Conservation (phyloP, 2,797 vertebrate species). For the Masticophis lateralis region DNA sequence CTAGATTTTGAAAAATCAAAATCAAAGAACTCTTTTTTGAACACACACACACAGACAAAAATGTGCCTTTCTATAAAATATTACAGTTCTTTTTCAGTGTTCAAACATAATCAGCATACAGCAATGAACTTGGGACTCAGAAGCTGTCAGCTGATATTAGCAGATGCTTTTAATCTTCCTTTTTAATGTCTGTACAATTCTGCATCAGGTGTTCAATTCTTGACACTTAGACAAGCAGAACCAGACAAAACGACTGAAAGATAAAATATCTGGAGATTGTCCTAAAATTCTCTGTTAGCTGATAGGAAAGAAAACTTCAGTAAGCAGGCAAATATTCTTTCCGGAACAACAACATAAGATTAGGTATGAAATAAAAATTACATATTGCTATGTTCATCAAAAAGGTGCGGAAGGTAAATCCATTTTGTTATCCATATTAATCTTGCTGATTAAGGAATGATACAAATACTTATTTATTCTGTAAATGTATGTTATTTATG, state of each 20-base stretch:
- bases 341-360: not conserved
- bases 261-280: not conserved
- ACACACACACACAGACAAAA: not conserved
- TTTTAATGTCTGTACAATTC: not conserved
- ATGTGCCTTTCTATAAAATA: not conserved
- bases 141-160: not conserved
- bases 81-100: not conserved
- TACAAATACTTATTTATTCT: not conserved
- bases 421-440: not conserved
- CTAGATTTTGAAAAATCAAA: not conserved
- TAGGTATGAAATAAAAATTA: not conserved
- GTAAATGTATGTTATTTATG: not conserved
- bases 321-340: not conserved
- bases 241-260: not conserved
- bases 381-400: not conserved
- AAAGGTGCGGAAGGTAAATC: not conserved
- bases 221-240: not conserved
- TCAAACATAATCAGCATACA: not conserved
- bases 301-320: not conserved
- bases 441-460: not conserved
- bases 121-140: not conserved
- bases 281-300: not conserved
- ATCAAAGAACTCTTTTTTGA: not conserved
- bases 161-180: not conserved
- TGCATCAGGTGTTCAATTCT: not conserved